phyloP scores from a whole-genome alignment of 2,113 vertebrate genomes.

The Thymallus thymallus region DNA sequence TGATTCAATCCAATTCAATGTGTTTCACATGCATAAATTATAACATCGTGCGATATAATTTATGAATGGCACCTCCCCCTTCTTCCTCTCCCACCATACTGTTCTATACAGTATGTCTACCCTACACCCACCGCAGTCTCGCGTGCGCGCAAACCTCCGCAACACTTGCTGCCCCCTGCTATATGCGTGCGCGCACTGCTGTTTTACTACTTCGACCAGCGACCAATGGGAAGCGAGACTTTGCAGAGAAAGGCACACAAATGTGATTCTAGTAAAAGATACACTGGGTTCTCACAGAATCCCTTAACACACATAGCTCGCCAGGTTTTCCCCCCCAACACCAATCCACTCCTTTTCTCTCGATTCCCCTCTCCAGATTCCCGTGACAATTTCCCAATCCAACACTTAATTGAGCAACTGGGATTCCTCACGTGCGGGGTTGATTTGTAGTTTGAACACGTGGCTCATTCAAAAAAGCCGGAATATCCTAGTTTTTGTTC shows the following conservation, averaged over 20 bases:
- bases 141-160: constrained; percentile 53
- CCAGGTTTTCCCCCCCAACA: constrained; percentile 61
- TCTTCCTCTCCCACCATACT: constrained; percentile 30
- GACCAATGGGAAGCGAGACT: constrained; percentile 70
- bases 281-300: constrained; percentile 70
- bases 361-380: constrained; percentile 58
- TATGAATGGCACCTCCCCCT: constrained; percentile 67
- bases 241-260: constrained; percentile 64
- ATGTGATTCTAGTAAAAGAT: constrained; percentile 70
- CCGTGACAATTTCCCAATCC: constrained; percentile 72
- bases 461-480: constrained; percentile 96
- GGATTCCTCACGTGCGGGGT: constrained; percentile 96
- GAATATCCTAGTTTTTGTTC: constrained; percentile 80
- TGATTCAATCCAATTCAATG: constrained; percentile 17
- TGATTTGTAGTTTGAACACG: constrained; percentile 99
- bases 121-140: constrained; percentile 32
- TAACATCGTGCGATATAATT: constrained; percentile 51
- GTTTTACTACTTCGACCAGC: constrained; percentile 63
- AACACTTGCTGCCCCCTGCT: constrained; percentile 51
- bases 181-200: constrained; percentile 59
- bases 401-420: constrained; percentile 91
- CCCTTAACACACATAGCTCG: constrained; percentile 64
- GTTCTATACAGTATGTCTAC: constrained; percentile 48
- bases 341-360: constrained; percentile 66
- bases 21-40: constrained; percentile 7